phyloP scores from a whole-genome alignment of 1,140 invertebrate species.

The Anthonomus grandis region DNA sequence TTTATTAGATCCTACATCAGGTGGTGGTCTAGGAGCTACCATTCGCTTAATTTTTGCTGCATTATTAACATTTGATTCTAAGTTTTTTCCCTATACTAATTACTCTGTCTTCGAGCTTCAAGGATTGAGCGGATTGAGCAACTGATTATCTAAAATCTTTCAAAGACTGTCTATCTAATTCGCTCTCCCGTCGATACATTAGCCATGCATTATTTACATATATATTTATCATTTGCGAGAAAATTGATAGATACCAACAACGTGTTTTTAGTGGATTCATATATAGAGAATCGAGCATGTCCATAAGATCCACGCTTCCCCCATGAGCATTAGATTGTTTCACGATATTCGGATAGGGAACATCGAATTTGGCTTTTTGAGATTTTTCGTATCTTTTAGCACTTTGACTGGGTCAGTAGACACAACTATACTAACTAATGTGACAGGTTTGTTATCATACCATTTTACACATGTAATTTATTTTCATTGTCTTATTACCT shows the following conservation, averaged over 20 bases:
- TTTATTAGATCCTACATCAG: constrained; percentile 14
- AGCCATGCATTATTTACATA: constrained; percentile 36
- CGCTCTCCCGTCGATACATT: constrained; percentile 25
- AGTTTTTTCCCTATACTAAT: constrained; percentile 17
- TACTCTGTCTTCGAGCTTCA: constrained; percentile 17
- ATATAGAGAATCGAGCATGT: constrained; percentile 37
- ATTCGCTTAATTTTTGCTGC: constrained; percentile 15
- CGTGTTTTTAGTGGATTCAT: constrained; percentile 22
- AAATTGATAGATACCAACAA: constrained; percentile 27
- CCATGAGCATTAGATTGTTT: constrained; percentile 48
- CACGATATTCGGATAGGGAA: too few species aligned
- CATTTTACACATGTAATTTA: constrained; percentile 45
- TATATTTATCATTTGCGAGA: constrained; percentile 30
- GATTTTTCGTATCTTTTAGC: too few species aligned
- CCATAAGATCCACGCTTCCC: constrained; percentile 42
- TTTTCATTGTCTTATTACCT: constrained; percentile 27
- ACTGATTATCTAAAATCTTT: constrained; percentile 18
- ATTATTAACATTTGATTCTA: constrained; percentile 11
- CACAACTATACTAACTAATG: constrained; percentile 46
- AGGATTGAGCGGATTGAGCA: constrained; percentile 14
- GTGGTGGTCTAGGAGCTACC: constrained; percentile 20
- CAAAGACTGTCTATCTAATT: constrained; percentile 16
- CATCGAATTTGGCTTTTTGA: too few species aligned
- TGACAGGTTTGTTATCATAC: constrained; percentile 50
- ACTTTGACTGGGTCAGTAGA: too few species aligned